Evolutionary conservation across 2,888 invertebrate species (phyloP).

Genomic region (Meteorus colon): DNA sequence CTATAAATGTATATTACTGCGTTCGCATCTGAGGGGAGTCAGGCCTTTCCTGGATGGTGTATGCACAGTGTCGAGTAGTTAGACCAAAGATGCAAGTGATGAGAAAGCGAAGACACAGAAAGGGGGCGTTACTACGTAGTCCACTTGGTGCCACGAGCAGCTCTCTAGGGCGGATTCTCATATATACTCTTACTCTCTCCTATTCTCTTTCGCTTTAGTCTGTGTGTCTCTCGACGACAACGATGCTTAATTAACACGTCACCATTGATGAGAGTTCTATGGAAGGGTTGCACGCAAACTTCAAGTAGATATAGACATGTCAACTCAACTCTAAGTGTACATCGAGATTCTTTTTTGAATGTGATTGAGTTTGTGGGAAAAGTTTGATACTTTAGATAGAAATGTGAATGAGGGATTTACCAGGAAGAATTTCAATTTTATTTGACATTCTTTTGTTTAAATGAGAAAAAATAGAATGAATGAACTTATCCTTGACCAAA

Average conservation of each 20-base stretch:
- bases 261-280: constrained; percentile 41
- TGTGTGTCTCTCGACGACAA: constrained; percentile 26
- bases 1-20: constrained; percentile 33
- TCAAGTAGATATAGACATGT: constrained; percentile 36
- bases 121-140: constrained; percentile 45
- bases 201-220: background rate
- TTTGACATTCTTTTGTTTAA: too few relatives aligned
- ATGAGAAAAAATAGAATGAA: too few relatives aligned
- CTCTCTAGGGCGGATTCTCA: constrained; percentile 32
- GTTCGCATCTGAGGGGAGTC: background rate
- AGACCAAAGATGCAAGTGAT: background rate
- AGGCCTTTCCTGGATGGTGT: background rate
- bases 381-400: background rate
- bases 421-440: too few relatives aligned
- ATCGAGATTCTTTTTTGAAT: constrained; percentile 13
- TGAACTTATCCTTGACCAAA: too few relatives aligned
- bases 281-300: constrained; percentile 23
- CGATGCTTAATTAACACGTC: constrained; percentile 47
- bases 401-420: too few relatives aligned
- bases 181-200: constrained; percentile 18
- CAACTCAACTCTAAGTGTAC: constrained; percentile 26
- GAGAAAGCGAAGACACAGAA: constrained; percentile 16
- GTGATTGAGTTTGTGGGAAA: background rate
- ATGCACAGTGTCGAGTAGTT: constrained; percentile 10
- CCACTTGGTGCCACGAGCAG: constrained; percentile 48